Conservation (phyloP, 2,888 invertebrate species). For the Cheiracanthium punctorium region DNA sequence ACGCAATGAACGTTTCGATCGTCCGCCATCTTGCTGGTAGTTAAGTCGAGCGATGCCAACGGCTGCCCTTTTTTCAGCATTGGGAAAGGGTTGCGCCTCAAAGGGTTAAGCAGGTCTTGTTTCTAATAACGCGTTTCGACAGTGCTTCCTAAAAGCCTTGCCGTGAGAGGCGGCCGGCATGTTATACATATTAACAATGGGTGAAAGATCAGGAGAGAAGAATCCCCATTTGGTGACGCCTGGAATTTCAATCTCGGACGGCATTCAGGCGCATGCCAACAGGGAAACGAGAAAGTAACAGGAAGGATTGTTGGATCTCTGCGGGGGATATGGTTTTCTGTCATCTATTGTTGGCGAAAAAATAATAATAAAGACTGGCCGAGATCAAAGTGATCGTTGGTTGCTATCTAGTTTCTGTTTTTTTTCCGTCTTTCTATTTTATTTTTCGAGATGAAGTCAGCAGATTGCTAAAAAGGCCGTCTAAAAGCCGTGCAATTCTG, state of each 20-base stretch:
- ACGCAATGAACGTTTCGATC: too few species aligned
- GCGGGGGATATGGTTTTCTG: conserved; percentile 1
- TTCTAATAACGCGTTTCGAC: background rate
- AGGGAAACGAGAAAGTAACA: background rate
- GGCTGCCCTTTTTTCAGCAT: too few species aligned
- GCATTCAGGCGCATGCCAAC: background rate
- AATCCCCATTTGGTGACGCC: background rate
- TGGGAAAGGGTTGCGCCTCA: too few species aligned
- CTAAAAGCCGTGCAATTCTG: too few species aligned
- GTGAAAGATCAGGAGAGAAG: conserved; percentile 1
- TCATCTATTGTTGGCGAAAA: conserved; percentile 16
- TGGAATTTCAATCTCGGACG: background rate
- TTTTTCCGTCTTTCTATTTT: background rate
- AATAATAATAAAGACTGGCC: background rate
- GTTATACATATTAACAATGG: background rate
- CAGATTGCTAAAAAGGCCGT: too few species aligned
- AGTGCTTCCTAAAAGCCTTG: background rate
- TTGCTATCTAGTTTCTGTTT: too few species aligned
- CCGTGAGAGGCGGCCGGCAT: too few species aligned
- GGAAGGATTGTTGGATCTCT: background rate
- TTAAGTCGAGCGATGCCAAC: too few species aligned
- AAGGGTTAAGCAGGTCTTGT: too few species aligned
- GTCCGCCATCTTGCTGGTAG: too few species aligned
- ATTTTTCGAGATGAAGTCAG: too few species aligned
- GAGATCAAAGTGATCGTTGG: background rate